Base-by-base conservation (phyloP, 2,888 invertebrate species). In the Dascillus cervinus region DNA sequence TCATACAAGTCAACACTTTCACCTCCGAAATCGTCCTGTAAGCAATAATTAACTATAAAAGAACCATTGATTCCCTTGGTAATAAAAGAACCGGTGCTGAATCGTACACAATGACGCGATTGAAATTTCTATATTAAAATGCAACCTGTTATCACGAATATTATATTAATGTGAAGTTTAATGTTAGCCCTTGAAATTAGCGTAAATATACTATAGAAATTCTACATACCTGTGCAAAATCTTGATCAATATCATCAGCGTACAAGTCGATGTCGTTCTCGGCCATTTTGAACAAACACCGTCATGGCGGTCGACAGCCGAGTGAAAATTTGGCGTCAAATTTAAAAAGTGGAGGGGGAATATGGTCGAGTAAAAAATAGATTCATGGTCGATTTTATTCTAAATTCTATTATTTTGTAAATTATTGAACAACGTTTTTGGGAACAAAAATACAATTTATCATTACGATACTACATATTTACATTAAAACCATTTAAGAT, bases 261-360 rank as follows among this genome's bases (percentile, higher is more conserved):
- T 95, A 95, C 58, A 95, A 78, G 82, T 95, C 94, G 71, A 94
- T 90, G 73, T 94, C 94, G 74, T 88, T 83, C 72, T 92, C 92
- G 74, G 90, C 90, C 88, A 89, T 88, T 78, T 74, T 78, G 13
- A 13, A 20, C 28, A 29, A 32, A 15, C 24, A 17, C 8, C 8
- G n/a, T n/a, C n/a, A n/a, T n/a, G n/a, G n/a, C n/a, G n/a, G n/a
- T n/a, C n/a, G n/a, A n/a, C n/a, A n/a, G n/a, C n/a, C n/a, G n/a
- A n/a, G n/a, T n/a, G n/a, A n/a, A n/a, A n/a, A n/a, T n/a, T n/a
- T n/a, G n/a, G n/a, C n/a, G n/a, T n/a, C n/a, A n/a, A n/a, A n/a
- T n/a, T n/a, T n/a, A n/a, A n/a, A n/a, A n/a, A n/a, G n/a, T n/a
- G n/a, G n/a, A n/a, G n/a, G n/a, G n/a, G n/a, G n/a, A n/a, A n/a